Evolutionary conservation across 2,888 invertebrate species (phyloP).

Genomic region (Drosophila helvetica): DNA sequence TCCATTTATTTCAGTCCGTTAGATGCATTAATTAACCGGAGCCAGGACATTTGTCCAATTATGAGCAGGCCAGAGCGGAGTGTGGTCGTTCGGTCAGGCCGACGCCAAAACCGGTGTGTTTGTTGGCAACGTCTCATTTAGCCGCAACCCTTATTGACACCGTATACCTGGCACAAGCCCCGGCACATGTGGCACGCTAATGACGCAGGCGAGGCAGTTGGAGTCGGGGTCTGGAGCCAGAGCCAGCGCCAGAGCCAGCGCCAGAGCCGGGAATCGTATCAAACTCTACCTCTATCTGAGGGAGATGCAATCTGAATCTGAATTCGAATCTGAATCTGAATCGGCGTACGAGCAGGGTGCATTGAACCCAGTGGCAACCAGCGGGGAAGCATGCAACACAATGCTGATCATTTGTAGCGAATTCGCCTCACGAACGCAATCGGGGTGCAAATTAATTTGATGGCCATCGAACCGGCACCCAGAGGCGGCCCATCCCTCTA

Average conservation of each 20-base stretch:
- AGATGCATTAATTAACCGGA: constrained; percentile 41
- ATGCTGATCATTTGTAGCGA: constrained; percentile 46
- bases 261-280: background rate
- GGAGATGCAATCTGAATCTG: constrained; percentile 1
- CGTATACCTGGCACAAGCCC: constrained; percentile 2
- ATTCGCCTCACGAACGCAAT: constrained; percentile 37
- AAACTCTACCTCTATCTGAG: constrained; percentile 13
- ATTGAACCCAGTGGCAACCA: constrained; percentile 25
- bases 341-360: constrained; percentile 21
- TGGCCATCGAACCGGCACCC: constrained; percentile 20
- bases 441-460: constrained; percentile 64
- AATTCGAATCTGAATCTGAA: constrained; percentile 9
- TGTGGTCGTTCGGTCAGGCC: background rate
- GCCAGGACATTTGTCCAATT: constrained; percentile 38
- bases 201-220: background rate
- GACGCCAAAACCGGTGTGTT: constrained; percentile 1
- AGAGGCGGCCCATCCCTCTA: too few relatives aligned
- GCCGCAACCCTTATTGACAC: constrained; percentile 29
- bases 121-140: constrained; percentile 27
- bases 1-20: constrained; percentile 20
- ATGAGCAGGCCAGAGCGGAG: background rate
- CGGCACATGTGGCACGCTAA: constrained; percentile 11
- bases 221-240: background rate
- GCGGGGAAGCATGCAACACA: constrained; percentile 22
- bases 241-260: too few relatives aligned